Conservation (phyloP, 2,888 invertebrate species). For the Dryomyza anilis region DNA sequence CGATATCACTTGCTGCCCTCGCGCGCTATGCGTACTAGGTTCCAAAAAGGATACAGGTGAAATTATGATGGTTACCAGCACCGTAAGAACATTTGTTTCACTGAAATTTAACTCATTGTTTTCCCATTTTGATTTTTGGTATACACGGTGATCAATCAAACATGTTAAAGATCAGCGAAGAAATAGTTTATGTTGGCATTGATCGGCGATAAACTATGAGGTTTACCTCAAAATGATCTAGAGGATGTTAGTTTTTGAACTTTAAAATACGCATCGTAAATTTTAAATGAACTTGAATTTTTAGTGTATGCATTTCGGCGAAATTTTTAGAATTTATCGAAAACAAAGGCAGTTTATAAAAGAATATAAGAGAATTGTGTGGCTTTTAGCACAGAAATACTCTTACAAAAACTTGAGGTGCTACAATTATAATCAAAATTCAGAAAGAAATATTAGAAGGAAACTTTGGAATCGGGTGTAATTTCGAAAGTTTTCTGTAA, state of each 20-base stretch:
- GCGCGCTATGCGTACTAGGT: slow-evolving; percentile 35
- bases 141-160: slow-evolving; percentile 58
- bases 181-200: slow-evolving; percentile 13
- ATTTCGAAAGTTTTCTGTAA: no score
- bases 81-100: slow-evolving; percentile 4
- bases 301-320: neutral
- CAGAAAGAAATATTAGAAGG: no score
- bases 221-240: slow-evolving; percentile 48
- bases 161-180: slow-evolving; percentile 44
- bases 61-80: slow-evolving; percentile 46
- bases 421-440: no score
- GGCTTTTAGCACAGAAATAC: no score
- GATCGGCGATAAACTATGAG: slow-evolving; percentile 43
- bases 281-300: slow-evolving; percentile 33
- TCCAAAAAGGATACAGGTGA: slow-evolving; percentile 42
- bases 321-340: neutral
- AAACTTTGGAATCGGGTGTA: no score
- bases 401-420: no score
- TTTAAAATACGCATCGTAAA: slow-evolving; percentile 54
- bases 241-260: slow-evolving; percentile 58
- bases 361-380: no score
- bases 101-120: slow-evolving; percentile 8
- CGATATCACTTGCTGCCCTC: slow-evolving; percentile 20
- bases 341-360: no score
- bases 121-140: neutral